phyloP scores from a whole-genome alignment of 1,140 invertebrate species.

The Colletes latitarsis region DNA sequence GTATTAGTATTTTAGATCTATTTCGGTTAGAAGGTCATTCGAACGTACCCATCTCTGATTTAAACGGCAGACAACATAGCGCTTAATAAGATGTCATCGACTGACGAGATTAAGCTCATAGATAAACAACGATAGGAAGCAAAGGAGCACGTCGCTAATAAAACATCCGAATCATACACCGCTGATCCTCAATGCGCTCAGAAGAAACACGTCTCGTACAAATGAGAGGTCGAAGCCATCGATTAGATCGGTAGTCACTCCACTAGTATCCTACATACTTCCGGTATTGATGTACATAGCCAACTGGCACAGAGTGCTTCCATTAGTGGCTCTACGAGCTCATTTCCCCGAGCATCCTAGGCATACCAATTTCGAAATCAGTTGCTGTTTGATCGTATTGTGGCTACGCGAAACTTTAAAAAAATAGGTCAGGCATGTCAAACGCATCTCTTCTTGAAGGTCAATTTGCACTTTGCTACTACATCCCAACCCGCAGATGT shows the following conservation, averaged over 20 bases:
- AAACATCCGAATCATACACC: not conserved
- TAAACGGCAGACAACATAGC: not conserved
- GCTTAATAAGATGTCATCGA: not conserved
- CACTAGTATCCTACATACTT: constrained; percentile 14
- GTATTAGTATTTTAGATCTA: too few relatives aligned
- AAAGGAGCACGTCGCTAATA: not conserved
- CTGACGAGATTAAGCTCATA: not conserved
- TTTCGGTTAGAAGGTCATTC: too few relatives aligned
- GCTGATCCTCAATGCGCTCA: not conserved
- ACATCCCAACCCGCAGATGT: too few relatives aligned
- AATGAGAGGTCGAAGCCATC: not conserved
- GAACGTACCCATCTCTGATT: not conserved
- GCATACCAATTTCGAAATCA: constrained; percentile 24
- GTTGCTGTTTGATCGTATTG: constrained; percentile 6
- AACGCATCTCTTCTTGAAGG: too few relatives aligned
- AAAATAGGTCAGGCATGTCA: not conserved
- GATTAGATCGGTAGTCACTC: constrained; percentile 6
- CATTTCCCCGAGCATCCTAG: constrained; percentile 25
- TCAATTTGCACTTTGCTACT: too few relatives aligned
- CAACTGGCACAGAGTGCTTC: constrained; percentile 63
- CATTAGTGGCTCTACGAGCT: constrained; percentile 59
- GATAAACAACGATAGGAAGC: not conserved
- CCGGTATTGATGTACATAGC: constrained; percentile 56
- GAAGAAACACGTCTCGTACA: not conserved
- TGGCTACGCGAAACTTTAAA: constrained; percentile 1